Base-by-base conservation (phyloP, 1,140 invertebrate genomes). In the Sitophilus oryzae region DNA sequence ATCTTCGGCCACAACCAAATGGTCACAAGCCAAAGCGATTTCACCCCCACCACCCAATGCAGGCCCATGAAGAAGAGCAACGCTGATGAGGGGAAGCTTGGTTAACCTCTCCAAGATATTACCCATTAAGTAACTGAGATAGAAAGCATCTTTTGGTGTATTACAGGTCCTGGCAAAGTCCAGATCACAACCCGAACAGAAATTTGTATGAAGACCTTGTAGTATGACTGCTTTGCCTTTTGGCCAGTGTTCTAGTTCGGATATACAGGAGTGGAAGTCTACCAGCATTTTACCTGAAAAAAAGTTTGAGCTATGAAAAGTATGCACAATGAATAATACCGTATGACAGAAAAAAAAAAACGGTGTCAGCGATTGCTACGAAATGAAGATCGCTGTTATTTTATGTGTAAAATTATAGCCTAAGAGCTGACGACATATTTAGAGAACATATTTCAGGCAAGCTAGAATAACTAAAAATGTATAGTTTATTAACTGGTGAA, bases 41-140 rank as follows among this genome's bases (percentile, higher is more conserved):
- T 84, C 82, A 3, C 81, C 77, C 11, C 81, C 82, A 15, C 81
- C 82, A 14, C 82, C 82, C 1, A 83, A 48, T 1, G 81, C 60
- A n/a, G 56, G 65, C 14, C 82, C 82, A 53, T 79, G 61, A 15
- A 82, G 66, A 8, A 80, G 55, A 36, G 75, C 76, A 9, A 82
- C 74, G 25, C 74, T 72, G 11, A 83, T 52, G 0, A 83, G 43
- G 0, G 80, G 79, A 20, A 83, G 61, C 2, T 66, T 66, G 22
- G 71, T 67, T 0, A 83, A 65, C 15, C 72, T 64, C 14, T 65
- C 64, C 11, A 81, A 56, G 5, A 71, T 68, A 46, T 77, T 50
- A 10, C 77, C 75, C 78, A 82, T 82, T 18, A 76, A 74, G 9
- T 54, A 57, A 18, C 73, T 65, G 76, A 83, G 78, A 36, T 71